Base-by-base conservation (phyloP, 2,888 invertebrate genomes). In the Synergus itoensis region DNA sequence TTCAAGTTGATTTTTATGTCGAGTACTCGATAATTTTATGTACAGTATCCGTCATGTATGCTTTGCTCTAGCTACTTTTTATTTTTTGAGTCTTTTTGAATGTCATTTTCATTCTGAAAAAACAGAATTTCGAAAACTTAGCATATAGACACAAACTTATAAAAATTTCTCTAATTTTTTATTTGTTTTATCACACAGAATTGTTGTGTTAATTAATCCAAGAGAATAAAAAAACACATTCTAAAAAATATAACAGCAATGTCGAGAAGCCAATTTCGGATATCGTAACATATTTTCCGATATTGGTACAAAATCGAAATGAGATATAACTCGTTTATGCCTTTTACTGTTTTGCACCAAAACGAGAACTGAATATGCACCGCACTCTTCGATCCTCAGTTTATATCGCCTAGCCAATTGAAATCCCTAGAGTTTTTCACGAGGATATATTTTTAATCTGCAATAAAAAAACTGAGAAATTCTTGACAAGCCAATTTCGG, bases 391-490 rank as follows among this genome's bases (percentile, higher is more conserved):
- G 12, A 21, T 60, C 21, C 60, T 21, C 21, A 60, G 11, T 60
- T 21, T 60, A 60, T 9, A n/a, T 16, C 16, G 36, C 48, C 21
- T 53, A 36, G 36, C n/a, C 21, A n/a, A 28, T 36, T 36, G 21
- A 36, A 36, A n/a, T 53, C 53, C 36, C 53, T 53, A 4, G 36
- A 53, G 73, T 53, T 53, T 53, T 16, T 36, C 18, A 28, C 28
- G 28, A 28, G 28, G n/a, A 73, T 73, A 73, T 73, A 36, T 40
- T 73, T 69, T 53, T 53, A 53, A 53, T 73, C 53, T 73, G 16
- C 48, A 73, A 53, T 36, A n/a, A 40, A 40, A 48, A 28, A 73
- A 53, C n/a, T 48, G 14, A 45, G 28, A 36, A 14, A n/a, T 11
- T 65, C 36, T 65, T 3, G 12, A 40, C 64, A n/a, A 41, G 11